Conservation (phyloP, 2,797 vertebrate genomes). For the Orestias chungarensis region DNA sequence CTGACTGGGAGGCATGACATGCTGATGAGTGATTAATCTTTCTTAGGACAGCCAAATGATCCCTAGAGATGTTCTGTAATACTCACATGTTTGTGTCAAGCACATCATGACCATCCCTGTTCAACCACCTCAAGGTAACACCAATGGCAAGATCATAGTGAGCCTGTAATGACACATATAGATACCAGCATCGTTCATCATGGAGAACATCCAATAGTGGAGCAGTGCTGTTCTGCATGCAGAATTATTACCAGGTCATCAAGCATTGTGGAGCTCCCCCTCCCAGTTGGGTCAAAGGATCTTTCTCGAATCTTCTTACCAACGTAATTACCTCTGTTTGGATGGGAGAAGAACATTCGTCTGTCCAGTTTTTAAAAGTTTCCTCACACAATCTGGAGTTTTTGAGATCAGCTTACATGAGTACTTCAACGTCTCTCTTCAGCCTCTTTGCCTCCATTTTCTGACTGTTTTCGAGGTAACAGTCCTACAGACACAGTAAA, state of each 20-base stretch:
- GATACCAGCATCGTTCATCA: background rate
- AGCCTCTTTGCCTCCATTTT: slow-evolving; percentile 74
- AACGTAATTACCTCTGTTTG: slow-evolving; percentile 83
- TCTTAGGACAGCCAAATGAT: too few relatives aligned
- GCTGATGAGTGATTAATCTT: background rate
- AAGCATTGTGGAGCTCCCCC: slow-evolving; percentile 77
- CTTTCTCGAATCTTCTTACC: slow-evolving; percentile 86
- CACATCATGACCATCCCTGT: slow-evolving; percentile 57
- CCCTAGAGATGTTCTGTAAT: background rate
- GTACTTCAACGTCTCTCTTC: slow-evolving; percentile 69
- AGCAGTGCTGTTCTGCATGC: background rate
- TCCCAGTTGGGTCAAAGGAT: slow-evolving; percentile 87
- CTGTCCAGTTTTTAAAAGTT: background rate
- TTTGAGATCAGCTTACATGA: slow-evolving; percentile 73
- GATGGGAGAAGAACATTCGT: background rate
- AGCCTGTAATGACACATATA: slow-evolving; percentile 71
- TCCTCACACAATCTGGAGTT: background rate
- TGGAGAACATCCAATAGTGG: too few relatives aligned
- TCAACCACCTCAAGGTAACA: slow-evolving; percentile 83
- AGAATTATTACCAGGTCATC: slow-evolving; percentile 84
- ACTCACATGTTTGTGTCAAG: slow-evolving; percentile 69
- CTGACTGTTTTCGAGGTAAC: slow-evolving; percentile 1
- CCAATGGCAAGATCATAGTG: slow-evolving; percentile 86
- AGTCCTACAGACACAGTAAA: slow-evolving; percentile 26
- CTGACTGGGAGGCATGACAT: background rate